Base-by-base conservation (phyloP, 2,888 invertebrate genomes). In the Sarcophaga variegata region DNA sequence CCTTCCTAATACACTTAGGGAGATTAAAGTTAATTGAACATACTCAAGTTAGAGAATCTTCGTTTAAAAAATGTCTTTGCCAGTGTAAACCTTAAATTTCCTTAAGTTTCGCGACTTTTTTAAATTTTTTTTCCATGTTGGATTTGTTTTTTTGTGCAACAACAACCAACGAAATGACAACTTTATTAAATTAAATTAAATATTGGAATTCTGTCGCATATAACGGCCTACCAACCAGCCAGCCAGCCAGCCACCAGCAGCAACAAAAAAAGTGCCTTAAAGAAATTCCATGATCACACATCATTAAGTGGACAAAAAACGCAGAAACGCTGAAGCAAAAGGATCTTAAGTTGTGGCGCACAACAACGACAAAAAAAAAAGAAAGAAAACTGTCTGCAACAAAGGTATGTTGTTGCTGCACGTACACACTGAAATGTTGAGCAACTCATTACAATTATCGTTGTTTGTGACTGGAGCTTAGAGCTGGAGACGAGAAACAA, bases 271-370 rank as follows among this genome's bases (percentile, higher is more conserved):
- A 86, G 74, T 75, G 84, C 77, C 82, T 85, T 78, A 86, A 85
- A 85, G 72, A 89, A 89, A 89, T 89, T 89, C 89, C 89, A 88
- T 85, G 87, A 89, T 89, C 89, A 88, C 89, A 89, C 89, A 89
- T 89, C 89, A 89, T 89, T 89, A 89, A 86, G 63, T 84, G 76
- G 45, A 71, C 82, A 89, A 88, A 89, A 88, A 89, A 72, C 67
- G 70, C 64, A 5, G 25, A 22, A 63, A 72, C 37, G 37, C 47
- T 11, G 69, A 76, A 74, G 10, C 49, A 54, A 80, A 79, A 86
- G 60, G 81, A 78, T 66, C 27, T 54, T 54, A 14, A 14, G 14
- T 54, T 54, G 54, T 67, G 45, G 45, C 47, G n/a, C n/a, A 71
- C 0, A 27, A 20, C 22, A 27, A 37, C 59, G 11, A 12, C n/a